Base-by-base conservation (phyloP, 2,797 vertebrate genomes). In the Salmo trutta region DNA sequence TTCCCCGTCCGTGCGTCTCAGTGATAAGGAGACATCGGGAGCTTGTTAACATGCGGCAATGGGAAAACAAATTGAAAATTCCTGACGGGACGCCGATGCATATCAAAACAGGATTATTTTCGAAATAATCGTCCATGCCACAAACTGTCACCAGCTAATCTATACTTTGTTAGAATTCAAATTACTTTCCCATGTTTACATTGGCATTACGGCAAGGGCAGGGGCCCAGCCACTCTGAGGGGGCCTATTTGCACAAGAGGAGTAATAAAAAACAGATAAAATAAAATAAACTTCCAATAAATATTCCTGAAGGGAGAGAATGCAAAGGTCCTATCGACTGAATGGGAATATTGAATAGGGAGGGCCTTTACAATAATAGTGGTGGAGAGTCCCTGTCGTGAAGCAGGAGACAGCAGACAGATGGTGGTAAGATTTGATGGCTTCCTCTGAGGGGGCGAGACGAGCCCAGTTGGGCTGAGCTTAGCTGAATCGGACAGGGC, bases 71-170 rank as follows among this genome's bases (percentile, higher is more conserved):
- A 95, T 94, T 94, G 92, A 95, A 95, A 95, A 95, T 94, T 94
- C 93, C 93, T 93, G 92, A 90, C 84, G 85, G 93, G 93, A 94
- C 91, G 91, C 91, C 93, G 95, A 95, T 95, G 95, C 94, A 94
- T 95, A 95, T 95, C 94, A 94, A 94, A 95, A 94, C 92, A 94
- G 93, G 94, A 95, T 95, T 95, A 95, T 95, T 95, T 94, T 93
- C 91, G 92, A 94, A 95, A 95, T 95, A 94, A 95, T 95, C 94
- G 87, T 77, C 89, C 87, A 90, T 89, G 91, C 93, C 93, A 93
- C 92, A 93, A 93, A 92, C 91, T 92, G 91, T 93, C 91, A 91
- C 90, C 87, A 88, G 92, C 93, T 95, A 95, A 95, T 95, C 94
- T 95, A 91, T 90, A 95, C 91, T 94, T 95, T 94, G 93, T 94